These are phyloP conservation scores for Leptinotarsa undecemlineata DNA, from an alignment of 1,140 invertebrate genomes.

Conservation along the genomic window DNA sequence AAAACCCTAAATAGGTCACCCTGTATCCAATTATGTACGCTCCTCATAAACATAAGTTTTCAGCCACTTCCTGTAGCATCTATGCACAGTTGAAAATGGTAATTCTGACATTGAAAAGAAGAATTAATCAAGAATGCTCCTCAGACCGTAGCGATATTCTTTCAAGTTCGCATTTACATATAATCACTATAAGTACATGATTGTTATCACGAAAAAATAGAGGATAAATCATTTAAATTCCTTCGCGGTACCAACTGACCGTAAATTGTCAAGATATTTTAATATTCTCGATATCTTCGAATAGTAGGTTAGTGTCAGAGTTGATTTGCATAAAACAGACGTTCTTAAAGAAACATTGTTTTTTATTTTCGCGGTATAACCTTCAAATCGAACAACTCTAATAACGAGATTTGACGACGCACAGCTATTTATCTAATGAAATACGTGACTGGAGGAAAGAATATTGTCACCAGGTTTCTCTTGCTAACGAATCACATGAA, in stretches of 20 bases:
- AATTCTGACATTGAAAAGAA: constrained; percentile 1
- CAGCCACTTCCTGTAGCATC: background rate
- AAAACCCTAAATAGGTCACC: background rate
- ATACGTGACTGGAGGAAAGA: background rate
- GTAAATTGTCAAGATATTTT: background rate
- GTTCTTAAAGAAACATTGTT: background rate
- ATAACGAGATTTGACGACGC: too few relatives aligned
- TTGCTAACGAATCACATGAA: background rate
- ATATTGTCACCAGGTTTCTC: background rate
- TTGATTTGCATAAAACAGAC: background rate
- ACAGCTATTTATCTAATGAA: background rate
- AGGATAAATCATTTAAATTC: background rate
- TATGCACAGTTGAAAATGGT: background rate
- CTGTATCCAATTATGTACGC: constrained; percentile 1
- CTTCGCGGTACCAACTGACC: background rate
- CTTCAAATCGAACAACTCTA: background rate
- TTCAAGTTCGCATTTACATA: background rate
- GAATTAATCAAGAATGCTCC: constrained; percentile 4
- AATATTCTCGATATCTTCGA: background rate
- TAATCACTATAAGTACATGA: background rate
- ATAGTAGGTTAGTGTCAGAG: background rate
- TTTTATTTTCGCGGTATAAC: background rate
- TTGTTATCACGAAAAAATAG: background rate
- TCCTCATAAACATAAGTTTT: background rate
- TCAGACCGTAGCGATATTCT: background rate